phyloP scores from a whole-genome alignment of 2,888 invertebrate genomes.

The Aleiodes leptofemur region DNA sequence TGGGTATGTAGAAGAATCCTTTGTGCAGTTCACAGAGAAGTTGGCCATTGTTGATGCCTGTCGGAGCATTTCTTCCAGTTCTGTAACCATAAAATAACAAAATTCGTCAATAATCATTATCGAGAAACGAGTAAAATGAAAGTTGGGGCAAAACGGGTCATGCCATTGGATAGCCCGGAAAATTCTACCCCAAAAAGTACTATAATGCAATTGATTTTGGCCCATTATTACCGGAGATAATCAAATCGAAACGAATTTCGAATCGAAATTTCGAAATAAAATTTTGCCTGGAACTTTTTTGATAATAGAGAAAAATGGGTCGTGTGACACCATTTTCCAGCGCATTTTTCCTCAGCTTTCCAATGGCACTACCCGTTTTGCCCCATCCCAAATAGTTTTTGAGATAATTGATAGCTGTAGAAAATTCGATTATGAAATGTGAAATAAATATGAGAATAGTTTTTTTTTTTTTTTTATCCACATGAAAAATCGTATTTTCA shows the following conservation, averaged over 20 bases:
- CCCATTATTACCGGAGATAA: no score
- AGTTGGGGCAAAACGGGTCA: no score
- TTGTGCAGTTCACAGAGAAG: constrained; percentile 68
- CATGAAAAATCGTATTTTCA: constrained; percentile 44
- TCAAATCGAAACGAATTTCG: no score
- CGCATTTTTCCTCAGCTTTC: no score
- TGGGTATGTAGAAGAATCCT: constrained; percentile 65
- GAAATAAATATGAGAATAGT: constrained; percentile 4
- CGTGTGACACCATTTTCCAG: no score
- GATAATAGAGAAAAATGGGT: background rate
- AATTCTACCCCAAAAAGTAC: no score
- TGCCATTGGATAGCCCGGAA: no score
- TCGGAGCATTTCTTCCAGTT: constrained; percentile 66
- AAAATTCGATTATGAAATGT: background rate
- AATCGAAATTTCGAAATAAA: no score
- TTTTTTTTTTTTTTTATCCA: background rate
- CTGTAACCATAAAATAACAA: constrained; percentile 60
- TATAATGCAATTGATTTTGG: no score
- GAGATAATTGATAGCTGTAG: no score
- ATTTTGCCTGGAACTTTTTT: background rate
- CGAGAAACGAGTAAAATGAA: background rate
- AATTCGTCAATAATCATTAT: background rate
- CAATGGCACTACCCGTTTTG: no score
- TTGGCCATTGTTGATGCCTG: constrained; percentile 63
- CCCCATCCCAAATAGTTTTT: no score